Evolutionary conservation across 2,797 vertebrate species (phyloP), one percentile per base, ranked within the genome.

Genomic region (Falco biarmicus): DNA sequence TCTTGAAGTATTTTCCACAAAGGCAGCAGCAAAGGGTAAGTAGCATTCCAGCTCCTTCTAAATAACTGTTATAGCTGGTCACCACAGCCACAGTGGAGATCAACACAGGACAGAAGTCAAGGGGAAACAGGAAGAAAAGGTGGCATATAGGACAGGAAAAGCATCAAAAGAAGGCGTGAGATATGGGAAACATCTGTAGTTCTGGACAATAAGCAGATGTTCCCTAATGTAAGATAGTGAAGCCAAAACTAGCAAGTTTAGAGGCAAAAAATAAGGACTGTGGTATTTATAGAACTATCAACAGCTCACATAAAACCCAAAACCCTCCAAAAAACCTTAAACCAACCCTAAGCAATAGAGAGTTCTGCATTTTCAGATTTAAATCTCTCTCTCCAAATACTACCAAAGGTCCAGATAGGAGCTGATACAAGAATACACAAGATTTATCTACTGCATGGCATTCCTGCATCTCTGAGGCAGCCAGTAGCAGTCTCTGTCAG

Each of bases 391-490:
- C 24, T 92, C 25, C 41, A 74, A 66, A 70, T 22, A 54, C 4
- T 53, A 11, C 0, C 22, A 17, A 74, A 70, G 15, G 19, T 63
- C 56, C 77, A 74, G 48, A 48, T 7, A 15, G 11, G 25, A 82
- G 29, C 10, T 8, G 15, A n/a, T 13, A n/a, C 0, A 0, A 81
- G 31, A 48, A 47, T 5, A 59, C 10, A 70, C 9, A 73, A 41
- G 15, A 61, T 10, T 11, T 12, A 82, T 20, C 24, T 63, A 47
- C 22, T 63, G 6, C 17, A 53, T 0, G 8, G 34, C 5, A 12
- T 4, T 43, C 66, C 1, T 28, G 13, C 24, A 81, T 24, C 15
- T 65, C 53, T 78, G 39, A 80, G 48, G 73, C 24, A 68, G 34
- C 10, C 31, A 84, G 45, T 8, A 63, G 43, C 25, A 34, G 18